phyloP scores from a whole-genome alignment of 2,888 invertebrate genomes.

The Archips crataeganus region DNA sequence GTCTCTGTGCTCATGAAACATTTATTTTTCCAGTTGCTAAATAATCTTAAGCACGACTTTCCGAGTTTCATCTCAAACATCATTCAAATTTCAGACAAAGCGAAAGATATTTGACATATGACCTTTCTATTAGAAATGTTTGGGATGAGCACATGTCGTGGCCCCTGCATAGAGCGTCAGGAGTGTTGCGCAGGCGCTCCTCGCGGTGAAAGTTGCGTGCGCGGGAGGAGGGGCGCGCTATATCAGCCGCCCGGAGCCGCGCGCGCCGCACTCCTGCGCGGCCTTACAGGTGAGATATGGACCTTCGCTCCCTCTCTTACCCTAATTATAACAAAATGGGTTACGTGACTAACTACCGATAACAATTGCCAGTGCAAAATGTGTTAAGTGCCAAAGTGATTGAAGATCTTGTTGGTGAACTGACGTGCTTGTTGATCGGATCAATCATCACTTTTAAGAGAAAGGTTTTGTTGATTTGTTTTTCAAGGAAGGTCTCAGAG shows the following conservation, averaged over 20 bases:
- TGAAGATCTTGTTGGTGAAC: background rate
- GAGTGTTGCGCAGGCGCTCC: slow-evolving; percentile 70
- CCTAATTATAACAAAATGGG: slow-evolving; percentile 23
- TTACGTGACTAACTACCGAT: slow-evolving; percentile 6
- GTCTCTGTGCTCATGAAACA: background rate
- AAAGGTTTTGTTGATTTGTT: background rate
- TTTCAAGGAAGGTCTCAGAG: background rate
- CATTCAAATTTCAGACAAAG: slow-evolving; percentile 23
- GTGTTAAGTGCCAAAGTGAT: slow-evolving; percentile 16
- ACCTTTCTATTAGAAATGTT: slow-evolving; percentile 44
- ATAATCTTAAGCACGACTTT: background rate
- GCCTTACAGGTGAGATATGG: slow-evolving; percentile 69
- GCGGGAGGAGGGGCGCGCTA: slow-evolving; percentile 59
- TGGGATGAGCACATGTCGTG: slow-evolving; percentile 54
- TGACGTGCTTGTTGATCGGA: slow-evolving; percentile 2
- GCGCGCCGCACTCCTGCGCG: slow-evolving; percentile 76
- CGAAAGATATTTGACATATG: slow-evolving; percentile 34
- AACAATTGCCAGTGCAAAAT: slow-evolving; percentile 14
- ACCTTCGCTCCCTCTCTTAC: slow-evolving; percentile 45
- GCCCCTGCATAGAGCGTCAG: slow-evolving; percentile 60
- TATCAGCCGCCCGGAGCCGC: slow-evolving; percentile 67
- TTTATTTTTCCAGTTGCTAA: background rate
- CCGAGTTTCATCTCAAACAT: background rate
- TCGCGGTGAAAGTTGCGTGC: slow-evolving; percentile 68
- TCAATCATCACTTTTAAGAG: background rate